phyloP scores from a whole-genome alignment of 2,888 invertebrate genomes.

The Luperina nickerlii region DNA sequence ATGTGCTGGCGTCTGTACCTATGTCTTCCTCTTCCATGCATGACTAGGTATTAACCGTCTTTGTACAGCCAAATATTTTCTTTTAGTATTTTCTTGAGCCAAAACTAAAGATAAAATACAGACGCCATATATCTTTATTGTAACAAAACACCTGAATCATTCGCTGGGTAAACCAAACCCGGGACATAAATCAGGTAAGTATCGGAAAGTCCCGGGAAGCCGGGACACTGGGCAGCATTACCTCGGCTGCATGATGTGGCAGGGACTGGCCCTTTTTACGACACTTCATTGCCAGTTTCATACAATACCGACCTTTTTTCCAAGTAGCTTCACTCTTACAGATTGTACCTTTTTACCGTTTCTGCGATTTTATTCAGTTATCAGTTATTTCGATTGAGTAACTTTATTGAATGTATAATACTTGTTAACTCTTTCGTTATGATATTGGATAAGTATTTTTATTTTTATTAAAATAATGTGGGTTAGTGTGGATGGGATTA shows the following conservation, averaged over 20 bases:
- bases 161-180: conserved; percentile 13
- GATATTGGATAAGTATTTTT: background rate
- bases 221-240: conserved; percentile 68
- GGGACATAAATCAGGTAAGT: conserved; percentile 47
- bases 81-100: background rate
- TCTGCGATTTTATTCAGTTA: conserved; percentile 11
- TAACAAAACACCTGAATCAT: conserved; percentile 34
- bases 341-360: conserved; percentile 40
- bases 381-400: conserved; percentile 7
- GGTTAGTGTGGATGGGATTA: no score
- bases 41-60: background rate
- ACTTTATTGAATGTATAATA: conserved; percentile 3
- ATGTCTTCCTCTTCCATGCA: background rate
- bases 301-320: conserved; percentile 65
- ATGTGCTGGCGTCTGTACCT: background rate
- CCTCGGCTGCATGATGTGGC: conserved; percentile 54
- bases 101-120: conserved; percentile 17
- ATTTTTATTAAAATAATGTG: background rate
- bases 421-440: background rate
- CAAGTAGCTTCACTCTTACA: conserved; percentile 76
- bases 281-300: conserved; percentile 73
- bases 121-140: conserved; percentile 13
- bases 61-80: background rate
- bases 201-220: conserved; percentile 61
- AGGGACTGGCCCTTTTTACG: conserved; percentile 71